Conservation (phyloP, 2,797 vertebrate species). For the Poeciliopsis paucimaculata region DNA sequence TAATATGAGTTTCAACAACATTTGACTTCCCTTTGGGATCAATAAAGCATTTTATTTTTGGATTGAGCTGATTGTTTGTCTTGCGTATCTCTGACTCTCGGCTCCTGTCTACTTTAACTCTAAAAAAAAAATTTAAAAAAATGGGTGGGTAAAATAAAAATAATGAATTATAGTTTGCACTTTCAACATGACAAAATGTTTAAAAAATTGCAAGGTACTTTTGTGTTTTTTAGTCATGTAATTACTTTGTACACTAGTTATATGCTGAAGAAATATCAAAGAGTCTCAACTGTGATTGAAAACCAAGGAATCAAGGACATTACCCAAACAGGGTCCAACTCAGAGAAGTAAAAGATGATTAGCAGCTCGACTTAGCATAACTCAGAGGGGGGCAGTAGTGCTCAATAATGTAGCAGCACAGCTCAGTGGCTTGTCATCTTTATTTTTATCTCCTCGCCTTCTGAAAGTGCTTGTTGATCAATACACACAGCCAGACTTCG, state of each 20-base stretch:
- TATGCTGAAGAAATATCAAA: slow-evolving; percentile 49
- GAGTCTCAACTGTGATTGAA: slow-evolving; percentile 27
- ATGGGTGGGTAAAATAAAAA: not conserved
- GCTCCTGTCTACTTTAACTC: not conserved
- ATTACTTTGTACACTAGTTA: slow-evolving; percentile 44
- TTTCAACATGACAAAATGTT: not conserved
- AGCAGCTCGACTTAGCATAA: slow-evolving; percentile 13
- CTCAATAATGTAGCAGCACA: slow-evolving; percentile 21
- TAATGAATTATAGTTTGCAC: not conserved
- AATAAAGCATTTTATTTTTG: too few relatives aligned
- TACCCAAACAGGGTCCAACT: slow-evolving; percentile 1
- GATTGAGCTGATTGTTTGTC: not conserved
- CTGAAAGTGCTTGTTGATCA: slow-evolving; percentile 65
- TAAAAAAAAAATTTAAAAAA: not conserved
- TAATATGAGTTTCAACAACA: too few relatives aligned
- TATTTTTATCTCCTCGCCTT: slow-evolving; percentile 61
- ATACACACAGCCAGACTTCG: slow-evolving; percentile 56
- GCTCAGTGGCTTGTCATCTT: slow-evolving; percentile 65
- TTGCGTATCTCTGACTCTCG: too few relatives aligned
- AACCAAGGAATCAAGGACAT: slow-evolving; percentile 36
- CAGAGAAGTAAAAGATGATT: slow-evolving; percentile 27
- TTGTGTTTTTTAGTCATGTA: slow-evolving; percentile 23
- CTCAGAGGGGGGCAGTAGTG: slow-evolving; percentile 10
- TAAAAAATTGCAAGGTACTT: not conserved
- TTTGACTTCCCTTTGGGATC: too few relatives aligned